Base-by-base conservation (phyloP, 2,113 vertebrate genomes). In the Taurulus bubalis region DNA sequence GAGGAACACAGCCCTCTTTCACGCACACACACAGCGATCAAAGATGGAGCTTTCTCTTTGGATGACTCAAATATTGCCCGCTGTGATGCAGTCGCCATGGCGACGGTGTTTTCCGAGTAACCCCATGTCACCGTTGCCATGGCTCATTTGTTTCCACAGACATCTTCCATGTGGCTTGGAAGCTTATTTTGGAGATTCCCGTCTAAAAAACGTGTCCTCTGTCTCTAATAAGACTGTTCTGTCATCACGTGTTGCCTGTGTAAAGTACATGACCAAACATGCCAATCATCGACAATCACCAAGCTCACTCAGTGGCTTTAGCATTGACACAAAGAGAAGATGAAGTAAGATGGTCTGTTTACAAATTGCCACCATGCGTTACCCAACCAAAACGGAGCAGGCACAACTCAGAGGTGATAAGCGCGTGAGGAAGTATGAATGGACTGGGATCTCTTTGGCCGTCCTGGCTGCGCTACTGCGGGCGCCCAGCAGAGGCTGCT, bases 31-130 rank as follows among this genome's bases (percentile, higher is more conserved):
- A 67, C 85, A 80, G 83, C 59, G 87, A 94, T 69, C 69, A 83
- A 87, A 93, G 85, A 90, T 87, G 82, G 89, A 91, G 94, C 95
- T 93, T 58, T 97, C 95, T 94, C 94, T 95, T 94, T 91, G 95
- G 97, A 97, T 96, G 96, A 95, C 95, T 94, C 96, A 94, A 93
- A 97, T 96, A 97, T 90, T 77, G 94, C 96, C 92, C 84, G 89
- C 94, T 97, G 96, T 92, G 96, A 97, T 97, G 95, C 93, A 96
- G 97, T 99, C 97, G 94, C 97, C 95, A 97, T 98, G 96, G 96
- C 49, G 89, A 98, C 95, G 85, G 88, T n/a, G 89, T 96, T 98
- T 97, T 97, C 97, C 97, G 93, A 95, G 97, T 97, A 97, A 98
- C 97, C 95, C 56, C 96, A 94, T 91, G 92, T 94, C 91, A 95